Percentiles rank a stretch among this genome's conserved stretches.
Conservation (phyloP, 92 coral and sea anemone species). For the Phenganax stokvisi region DNA sequence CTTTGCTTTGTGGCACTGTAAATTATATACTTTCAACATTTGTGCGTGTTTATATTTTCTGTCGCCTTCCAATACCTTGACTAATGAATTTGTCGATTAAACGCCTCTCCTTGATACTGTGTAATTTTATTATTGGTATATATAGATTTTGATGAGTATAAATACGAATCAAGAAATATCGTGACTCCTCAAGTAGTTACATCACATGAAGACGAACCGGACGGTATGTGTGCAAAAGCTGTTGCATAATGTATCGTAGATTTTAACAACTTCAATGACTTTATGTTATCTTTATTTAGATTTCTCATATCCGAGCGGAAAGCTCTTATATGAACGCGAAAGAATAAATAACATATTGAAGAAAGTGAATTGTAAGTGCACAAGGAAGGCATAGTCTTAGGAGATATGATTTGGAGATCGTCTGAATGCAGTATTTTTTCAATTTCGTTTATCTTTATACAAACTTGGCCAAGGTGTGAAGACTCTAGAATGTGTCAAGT, state of each 20-base stretch:
- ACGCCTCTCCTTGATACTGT: neutral
- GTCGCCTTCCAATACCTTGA: too few species aligned
- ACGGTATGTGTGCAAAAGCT: neutral
- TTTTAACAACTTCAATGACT: neutral
- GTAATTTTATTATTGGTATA: neutral
- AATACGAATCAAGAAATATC: slow-evolving; percentile 23
- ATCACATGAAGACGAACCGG: neutral
- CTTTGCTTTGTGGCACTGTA: too few species aligned
- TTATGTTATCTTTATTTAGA: neutral
- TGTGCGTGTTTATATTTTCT: too few species aligned
- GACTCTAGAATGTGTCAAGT: too few species aligned
- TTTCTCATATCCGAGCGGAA: slow-evolving; percentile 19
- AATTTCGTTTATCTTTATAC: too few species aligned
- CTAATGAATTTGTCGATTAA: too few species aligned
- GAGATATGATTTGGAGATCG: too few species aligned
- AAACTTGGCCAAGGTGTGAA: too few species aligned
- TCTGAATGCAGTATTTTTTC: too few species aligned
- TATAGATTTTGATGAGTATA: slow-evolving; percentile 32
- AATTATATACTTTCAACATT: too few species aligned
- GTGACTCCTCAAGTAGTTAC: slow-evolving; percentile 20
- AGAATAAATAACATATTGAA: neutral
- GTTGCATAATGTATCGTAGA: neutral
- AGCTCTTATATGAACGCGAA: slow-evolving; percentile 12
- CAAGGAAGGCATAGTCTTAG: neutral
- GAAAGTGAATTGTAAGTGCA: slow-evolving; percentile 25